These are phyloP conservation scores for Oryzias melastigma DNA, from an alignment of 2,113 vertebrate genomes.

Conservation along the genomic window DNA sequence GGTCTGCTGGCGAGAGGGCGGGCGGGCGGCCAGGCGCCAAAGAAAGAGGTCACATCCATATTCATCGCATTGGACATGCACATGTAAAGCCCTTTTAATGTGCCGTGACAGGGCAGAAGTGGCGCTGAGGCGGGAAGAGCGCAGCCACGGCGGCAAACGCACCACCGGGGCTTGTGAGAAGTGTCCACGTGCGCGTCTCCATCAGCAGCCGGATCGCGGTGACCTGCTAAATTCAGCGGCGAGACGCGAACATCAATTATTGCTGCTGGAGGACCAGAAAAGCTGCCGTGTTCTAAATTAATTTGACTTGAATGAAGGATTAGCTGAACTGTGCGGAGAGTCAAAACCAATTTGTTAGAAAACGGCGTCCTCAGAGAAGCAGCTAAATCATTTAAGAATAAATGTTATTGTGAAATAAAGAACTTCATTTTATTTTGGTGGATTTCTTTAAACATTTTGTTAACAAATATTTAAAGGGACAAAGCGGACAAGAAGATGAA, in stretches of 20 bases:
- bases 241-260: conserved; percentile 1
- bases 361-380: background rate
- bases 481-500: too few species aligned
- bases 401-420: too few species aligned
- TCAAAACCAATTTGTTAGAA: conserved; percentile 11
- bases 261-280: background rate
- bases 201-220: conserved; percentile 24
- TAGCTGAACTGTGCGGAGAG: background rate
- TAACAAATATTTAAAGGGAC: too few species aligned
- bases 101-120: conserved; percentile 90
- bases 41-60: conserved; percentile 99
- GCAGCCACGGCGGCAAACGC: conserved; percentile 40
- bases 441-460: too few species aligned
- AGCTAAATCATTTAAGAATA: conserved; percentile 12
- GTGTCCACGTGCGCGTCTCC: conserved; percentile 51
- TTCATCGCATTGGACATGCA: conserved; percentile 97
- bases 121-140: conserved; percentile 77
- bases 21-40: conserved; percentile 83
- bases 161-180: conserved; percentile 52
- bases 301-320: background rate
- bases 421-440: too few species aligned
- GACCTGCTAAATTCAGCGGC: conserved; percentile 34
- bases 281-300: background rate
- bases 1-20: conserved; percentile 64
- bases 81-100: conserved; percentile 97